A percentile compares a stretch with the other conserved stretches of the same genome.
These are phyloP conservation scores for Arge pagana DNA, from an alignment of 2,888 invertebrate species.

Conservation along the genomic window DNA sequence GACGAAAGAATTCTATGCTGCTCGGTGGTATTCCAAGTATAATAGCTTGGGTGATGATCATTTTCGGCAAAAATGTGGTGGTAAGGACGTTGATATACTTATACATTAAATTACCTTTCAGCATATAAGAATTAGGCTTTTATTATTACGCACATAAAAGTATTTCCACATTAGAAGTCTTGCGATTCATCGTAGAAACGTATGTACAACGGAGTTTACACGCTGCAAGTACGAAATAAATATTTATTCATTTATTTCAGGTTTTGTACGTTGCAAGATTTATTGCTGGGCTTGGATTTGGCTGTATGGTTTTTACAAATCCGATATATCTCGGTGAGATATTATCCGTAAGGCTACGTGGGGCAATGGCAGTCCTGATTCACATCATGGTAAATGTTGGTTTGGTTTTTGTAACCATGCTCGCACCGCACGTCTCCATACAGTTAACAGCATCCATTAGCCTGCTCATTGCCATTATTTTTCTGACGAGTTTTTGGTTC, in stretches of 20 bases:
- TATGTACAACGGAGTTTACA: too few species aligned
- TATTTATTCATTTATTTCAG: too few species aligned
- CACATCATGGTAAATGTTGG: slow-evolving; percentile 60
- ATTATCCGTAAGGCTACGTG: slow-evolving; percentile 52
- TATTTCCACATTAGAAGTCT: too few species aligned
- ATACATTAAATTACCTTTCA: too few species aligned
- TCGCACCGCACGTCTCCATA: slow-evolving; percentile 43
- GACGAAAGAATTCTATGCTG: slow-evolving; percentile 38
- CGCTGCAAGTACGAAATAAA: too few species aligned
- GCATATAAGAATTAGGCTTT: too few species aligned
- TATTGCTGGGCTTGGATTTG: slow-evolving; percentile 36
- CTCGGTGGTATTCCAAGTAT: slow-evolving; percentile 33
- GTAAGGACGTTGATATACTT: too few species aligned
- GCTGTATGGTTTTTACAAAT: slow-evolving; percentile 31
- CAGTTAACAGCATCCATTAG: slow-evolving; percentile 40
- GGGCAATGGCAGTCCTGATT: slow-evolving; percentile 66
- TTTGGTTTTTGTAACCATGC: slow-evolving; percentile 40
- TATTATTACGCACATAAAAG: too few species aligned
- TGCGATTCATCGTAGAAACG: too few species aligned
- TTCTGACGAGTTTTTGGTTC: slow-evolving; percentile 50
- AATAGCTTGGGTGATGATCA: slow-evolving; percentile 37
- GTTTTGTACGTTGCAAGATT: slow-evolving; percentile 38
- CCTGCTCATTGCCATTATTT: slow-evolving; percentile 48
- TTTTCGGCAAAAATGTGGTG: slow-evolving; percentile 34
- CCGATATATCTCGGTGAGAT: slow-evolving; percentile 44